Conservation (phyloP, 2,797 vertebrate genomes). For the Danio aesculapii region DNA sequence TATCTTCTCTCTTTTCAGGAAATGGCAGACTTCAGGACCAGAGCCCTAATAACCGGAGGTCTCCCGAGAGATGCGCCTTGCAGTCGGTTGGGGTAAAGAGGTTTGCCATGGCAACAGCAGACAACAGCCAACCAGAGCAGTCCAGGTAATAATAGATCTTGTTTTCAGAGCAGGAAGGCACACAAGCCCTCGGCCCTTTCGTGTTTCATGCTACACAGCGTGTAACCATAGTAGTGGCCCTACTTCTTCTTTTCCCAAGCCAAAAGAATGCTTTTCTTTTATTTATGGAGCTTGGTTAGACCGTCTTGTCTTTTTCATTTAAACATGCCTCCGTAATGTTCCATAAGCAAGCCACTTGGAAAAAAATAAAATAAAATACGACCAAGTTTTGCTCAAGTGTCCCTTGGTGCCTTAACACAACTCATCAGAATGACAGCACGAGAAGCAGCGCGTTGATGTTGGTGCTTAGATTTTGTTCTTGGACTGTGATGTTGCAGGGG, state of each 20-base stretch:
- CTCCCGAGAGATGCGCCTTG: conserved; percentile 48
- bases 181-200: conserved; percentile 30
- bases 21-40: conserved; percentile 71
- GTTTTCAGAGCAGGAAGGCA: conserved; percentile 42
- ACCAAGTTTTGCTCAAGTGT: conserved; percentile 6
- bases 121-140: conserved; percentile 69
- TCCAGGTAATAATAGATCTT: conserved; percentile 77
- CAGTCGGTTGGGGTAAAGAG: conserved; percentile 62
- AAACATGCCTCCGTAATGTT: conserved; percentile 28
- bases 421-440: conserved; percentile 39
- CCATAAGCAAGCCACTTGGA: conserved; percentile 44
- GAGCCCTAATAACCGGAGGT: conserved; percentile 72
- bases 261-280: conserved; percentile 47
- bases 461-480: conserved; percentile 21
- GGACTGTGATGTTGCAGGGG: conserved; percentile 21
- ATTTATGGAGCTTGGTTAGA: conserved; percentile 19
- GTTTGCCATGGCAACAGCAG: conserved; percentile 70
- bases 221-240: conserved; percentile 35
- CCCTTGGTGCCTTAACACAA: neutral
- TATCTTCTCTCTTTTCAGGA: conserved; percentile 71
- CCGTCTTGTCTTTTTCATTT: conserved; percentile 17
- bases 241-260: conserved; percentile 32
- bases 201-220: conserved; percentile 41
- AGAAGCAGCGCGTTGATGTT: conserved; percentile 33
- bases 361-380: neutral